Evolutionary conservation across 2,113 vertebrate genomes (phyloP).

Genomic region (Delphinus delphis): DNA sequence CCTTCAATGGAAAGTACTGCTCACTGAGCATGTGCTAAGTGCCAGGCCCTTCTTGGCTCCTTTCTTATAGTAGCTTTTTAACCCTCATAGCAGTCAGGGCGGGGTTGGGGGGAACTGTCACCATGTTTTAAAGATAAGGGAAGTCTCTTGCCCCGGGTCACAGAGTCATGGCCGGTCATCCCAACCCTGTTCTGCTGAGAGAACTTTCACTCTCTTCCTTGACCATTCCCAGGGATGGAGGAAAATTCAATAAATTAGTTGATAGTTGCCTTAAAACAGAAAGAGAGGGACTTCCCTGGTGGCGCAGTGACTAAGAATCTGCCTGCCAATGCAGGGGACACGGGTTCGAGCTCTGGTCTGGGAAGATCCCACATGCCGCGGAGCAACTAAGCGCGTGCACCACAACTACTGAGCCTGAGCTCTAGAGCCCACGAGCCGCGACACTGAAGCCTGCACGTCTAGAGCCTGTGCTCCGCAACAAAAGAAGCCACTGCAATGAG

Average conservation of each 20-base stretch:
- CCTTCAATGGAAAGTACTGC: background rate
- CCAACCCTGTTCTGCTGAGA: background rate
- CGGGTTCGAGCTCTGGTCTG: too few species aligned
- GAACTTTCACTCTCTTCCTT: background rate
- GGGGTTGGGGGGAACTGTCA: accelerated
- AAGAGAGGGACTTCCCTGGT: background rate
- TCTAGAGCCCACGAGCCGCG: too few species aligned
- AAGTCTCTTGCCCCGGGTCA: background rate
- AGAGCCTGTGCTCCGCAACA: too few species aligned
- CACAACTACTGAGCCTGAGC: too few species aligned
- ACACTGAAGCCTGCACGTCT: too few species aligned
- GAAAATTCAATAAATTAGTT: background rate
- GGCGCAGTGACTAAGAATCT: too few species aligned
- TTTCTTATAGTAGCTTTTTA: background rate
- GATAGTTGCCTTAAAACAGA: background rate
- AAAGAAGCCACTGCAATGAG: too few species aligned
- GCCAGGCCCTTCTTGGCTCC: background rate
- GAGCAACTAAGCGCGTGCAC: too few species aligned
- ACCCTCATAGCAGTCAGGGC: background rate
- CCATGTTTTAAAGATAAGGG: background rate
- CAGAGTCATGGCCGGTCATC: too few species aligned
- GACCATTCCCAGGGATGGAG: background rate
- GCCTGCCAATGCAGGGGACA: too few species aligned
- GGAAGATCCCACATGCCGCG: too few species aligned
- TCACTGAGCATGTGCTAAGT: accelerated